A percentile compares a stretch with the other conserved stretches of the same genome.
Conservation (phyloP, 2,113 vertebrate genomes). For the Dipodomys merriami region DNA sequence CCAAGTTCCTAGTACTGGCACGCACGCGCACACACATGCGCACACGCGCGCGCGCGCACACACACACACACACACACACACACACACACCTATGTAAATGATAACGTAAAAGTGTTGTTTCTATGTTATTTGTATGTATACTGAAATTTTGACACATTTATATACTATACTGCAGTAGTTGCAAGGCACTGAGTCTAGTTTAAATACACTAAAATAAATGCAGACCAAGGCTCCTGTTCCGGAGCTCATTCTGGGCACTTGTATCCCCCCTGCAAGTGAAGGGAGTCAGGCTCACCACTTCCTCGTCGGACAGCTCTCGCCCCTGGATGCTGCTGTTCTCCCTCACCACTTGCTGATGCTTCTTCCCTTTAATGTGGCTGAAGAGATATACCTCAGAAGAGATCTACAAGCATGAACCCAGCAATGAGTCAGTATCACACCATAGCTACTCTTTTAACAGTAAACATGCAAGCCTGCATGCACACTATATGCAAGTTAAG, state of each 20-base stretch:
- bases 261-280: not conserved
- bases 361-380: conserved; percentile 98
- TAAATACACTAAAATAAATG: not conserved
- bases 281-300: conserved; percentile 93
- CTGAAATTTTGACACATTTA: not conserved
- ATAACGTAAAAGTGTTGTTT: not conserved
- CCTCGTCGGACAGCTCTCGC: conserved; percentile 98
- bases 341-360: conserved; percentile 96
- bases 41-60: no score
- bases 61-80: no score
- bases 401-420: conserved; percentile 90
- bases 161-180: not conserved
- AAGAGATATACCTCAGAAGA: conserved; percentile 99
- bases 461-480: not conserved
- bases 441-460: not conserved
- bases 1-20: no score
- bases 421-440: not conserved
- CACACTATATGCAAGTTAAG: not conserved
- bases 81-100: not conserved
- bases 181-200: not conserved
- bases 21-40: not conserved
- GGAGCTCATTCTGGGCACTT: not conserved
- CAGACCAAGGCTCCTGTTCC: not conserved
- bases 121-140: not conserved
- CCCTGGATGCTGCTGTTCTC: conserved; percentile 99